Evolutionary conservation across 2,113 vertebrate genomes (phyloP), one percentile per base, ranked within the genome.

Genomic region (Mugil cephalus): DNA sequence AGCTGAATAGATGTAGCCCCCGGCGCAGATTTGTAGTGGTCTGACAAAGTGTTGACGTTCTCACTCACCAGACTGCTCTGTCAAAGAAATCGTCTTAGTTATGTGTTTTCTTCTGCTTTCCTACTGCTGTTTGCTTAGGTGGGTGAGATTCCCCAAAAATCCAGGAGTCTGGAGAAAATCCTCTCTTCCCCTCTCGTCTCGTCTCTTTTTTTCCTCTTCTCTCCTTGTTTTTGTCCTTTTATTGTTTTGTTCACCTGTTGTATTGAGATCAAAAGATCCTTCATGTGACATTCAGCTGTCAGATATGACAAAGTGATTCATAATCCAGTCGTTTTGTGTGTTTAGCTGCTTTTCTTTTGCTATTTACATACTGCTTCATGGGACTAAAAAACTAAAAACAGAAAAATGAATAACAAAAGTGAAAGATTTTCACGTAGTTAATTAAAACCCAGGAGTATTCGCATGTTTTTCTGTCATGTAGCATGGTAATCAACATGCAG

Each of bases 41-140:
- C 82, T 85, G 71, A 87, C 87, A 74, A 75, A 79, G 81, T 87
- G 76, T 75, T 70, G 74, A 80, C 1, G 54, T 51, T 59, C 79
- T 77, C 52, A 7, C 59, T 82, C 80, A 11, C 43, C 50, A 18
- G n/a, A 11, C 38, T 39, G 34, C 58, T 69, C 45, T 8, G 21
- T 74, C 64, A 11, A 10, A 34, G 58, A 76, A 51, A 64, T 48
- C 64, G 1, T 50, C 38, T 19, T 3, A 18, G 13, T 24, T 8
- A 12, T 15, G 24, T 30, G 24, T 30, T 30, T 30, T 30, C 24
- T 30, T 30, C 19, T 61, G 47, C 52, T 70, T 77, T 71, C 5
- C 13, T 3, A 10, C 11, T 10, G 14, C 15, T 6, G 48, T 54
- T 34, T 19, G 10, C 63, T n/a, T 30, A 38, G 19, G 36, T 12